Evolutionary conservation across 2,113 vertebrate genomes (phyloP), one percentile per base, ranked within the genome.

Genomic region (Oncorhynchus masou): DNA sequence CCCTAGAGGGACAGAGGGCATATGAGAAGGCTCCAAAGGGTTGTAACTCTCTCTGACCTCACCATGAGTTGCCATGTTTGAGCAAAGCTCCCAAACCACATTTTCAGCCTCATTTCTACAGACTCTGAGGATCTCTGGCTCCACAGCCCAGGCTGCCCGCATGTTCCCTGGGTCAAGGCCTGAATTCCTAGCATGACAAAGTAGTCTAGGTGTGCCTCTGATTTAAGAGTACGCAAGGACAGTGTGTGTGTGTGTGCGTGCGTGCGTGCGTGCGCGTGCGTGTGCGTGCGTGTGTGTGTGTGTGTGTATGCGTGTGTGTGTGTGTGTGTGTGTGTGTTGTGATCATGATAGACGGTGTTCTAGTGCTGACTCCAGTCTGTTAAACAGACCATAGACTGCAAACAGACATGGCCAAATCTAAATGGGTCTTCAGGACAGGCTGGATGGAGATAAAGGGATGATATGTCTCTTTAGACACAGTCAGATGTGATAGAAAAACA

Each of bases 41-140:
- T 20, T 5, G 22, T 24, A 20, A 62, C 59, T 62, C 29, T 60
- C 20, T 11, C 31, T 67, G 66, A 66, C 49, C 70, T 68, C 12
- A 29, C 66, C 4, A 19, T 22, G 13, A 3, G 16, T 66, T 68
- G 48, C 24, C 59, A 62, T 62, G 59, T 24, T 62, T n/a, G 59
- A 24, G 59, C 59, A 62, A 22, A 2, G 59, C 49, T 76, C 16
- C n/a, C 22, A 73, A 76, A 76, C 73, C 69, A 62, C 49, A 25
- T 73, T 68, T 76, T 76, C 79, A 76, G 70, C 74, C 74, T 69
- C 74, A 62, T 81, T 76, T 76, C 67, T 15, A 45, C 70, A 67
- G 7, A 7, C 59, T 62, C 19, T n/a, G 59, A 24, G n/a, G 59
- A 62, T 20, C 59, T 62, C 12, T 62, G n/a, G 2, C 19, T 62